Conservation (phyloP, 2,113 vertebrate genomes). For the Motacilla tschutschensis region DNA sequence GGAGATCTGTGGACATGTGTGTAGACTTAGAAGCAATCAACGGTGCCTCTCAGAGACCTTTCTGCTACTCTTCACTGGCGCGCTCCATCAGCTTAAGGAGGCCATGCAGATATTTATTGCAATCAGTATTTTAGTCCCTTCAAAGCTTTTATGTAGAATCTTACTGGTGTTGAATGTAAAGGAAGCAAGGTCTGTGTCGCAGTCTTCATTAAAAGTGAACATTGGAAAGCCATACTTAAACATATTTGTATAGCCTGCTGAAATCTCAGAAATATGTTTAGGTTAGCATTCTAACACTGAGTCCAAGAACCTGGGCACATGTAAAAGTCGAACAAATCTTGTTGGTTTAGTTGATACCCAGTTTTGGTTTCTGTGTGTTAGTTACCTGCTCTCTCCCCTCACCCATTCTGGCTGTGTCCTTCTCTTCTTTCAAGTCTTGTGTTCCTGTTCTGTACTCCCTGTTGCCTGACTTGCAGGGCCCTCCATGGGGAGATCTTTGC, state of each 20-base stretch:
- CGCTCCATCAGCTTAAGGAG: constrained; percentile 58
- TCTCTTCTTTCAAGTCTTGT: background rate
- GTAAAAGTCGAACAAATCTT: constrained; percentile 36
- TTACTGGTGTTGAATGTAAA: constrained; percentile 79
- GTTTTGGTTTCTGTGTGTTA: constrained; percentile 20
- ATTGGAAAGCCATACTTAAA: constrained; percentile 63
- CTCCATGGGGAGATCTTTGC: background rate
- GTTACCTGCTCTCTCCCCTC: background rate
- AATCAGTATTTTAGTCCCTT: constrained; percentile 86
- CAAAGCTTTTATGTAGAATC: constrained; percentile 75
- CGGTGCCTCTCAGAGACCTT: constrained; percentile 73
- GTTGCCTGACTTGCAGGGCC: background rate
- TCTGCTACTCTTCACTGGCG: constrained; percentile 58
- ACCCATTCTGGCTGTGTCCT: background rate
- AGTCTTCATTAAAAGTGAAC: constrained; percentile 55
- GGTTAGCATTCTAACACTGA: constrained; percentile 11
- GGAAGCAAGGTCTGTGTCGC: constrained; percentile 73
- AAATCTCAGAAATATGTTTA: constrained; percentile 42
- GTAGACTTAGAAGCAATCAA: constrained; percentile 67
- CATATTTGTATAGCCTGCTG: constrained; percentile 53
- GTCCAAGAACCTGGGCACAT: background rate
- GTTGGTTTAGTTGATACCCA: constrained; percentile 3
- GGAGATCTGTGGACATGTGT: constrained; percentile 50
- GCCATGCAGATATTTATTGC: constrained; percentile 72
- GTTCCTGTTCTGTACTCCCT: background rate